These are phyloP conservation scores for Ichneumoninae sp. DNA, from an alignment of 2,888 invertebrate species.

Conservation along the genomic window DNA sequence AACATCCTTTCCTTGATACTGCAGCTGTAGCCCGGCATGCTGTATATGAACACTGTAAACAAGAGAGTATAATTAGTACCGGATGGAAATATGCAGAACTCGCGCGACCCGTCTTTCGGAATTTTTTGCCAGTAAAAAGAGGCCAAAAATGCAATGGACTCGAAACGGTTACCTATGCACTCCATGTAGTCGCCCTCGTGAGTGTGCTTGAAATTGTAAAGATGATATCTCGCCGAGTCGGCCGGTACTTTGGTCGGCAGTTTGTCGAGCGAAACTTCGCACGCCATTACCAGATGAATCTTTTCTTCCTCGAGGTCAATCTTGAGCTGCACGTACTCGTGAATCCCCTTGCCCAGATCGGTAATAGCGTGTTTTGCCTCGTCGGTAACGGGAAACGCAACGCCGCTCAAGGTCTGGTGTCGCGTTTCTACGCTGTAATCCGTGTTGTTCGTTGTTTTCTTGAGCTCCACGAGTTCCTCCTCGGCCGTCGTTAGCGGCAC, in stretches of 20 bases:
- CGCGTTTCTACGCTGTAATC: slow-evolving; percentile 93
- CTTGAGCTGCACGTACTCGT: slow-evolving; percentile 95
- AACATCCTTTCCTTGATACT: slow-evolving; percentile 99
- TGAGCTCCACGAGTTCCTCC: slow-evolving; percentile 92
- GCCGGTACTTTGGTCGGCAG: slow-evolving; percentile 93
- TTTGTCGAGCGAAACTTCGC: slow-evolving; percentile 88
- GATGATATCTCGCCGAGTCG: slow-evolving; percentile 95
- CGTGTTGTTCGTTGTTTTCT: slow-evolving; percentile 88
- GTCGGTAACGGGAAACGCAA: slow-evolving; percentile 95
- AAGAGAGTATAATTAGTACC: slow-evolving; percentile 18
- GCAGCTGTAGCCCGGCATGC: slow-evolving; percentile 98
- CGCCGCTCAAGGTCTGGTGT: slow-evolving; percentile 95
- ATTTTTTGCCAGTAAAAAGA: background rate
- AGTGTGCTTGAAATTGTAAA: slow-evolving; percentile 95
- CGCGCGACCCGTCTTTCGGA: background rate
- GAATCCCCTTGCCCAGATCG: slow-evolving; percentile 90
- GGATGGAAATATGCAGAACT: background rate
- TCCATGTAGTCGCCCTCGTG: slow-evolving; percentile 96
- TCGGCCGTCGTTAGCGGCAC: slow-evolving; percentile 96
- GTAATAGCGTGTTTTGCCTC: slow-evolving; percentile 91
- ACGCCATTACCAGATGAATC: slow-evolving; percentile 92
- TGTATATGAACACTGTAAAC: slow-evolving; percentile 97
- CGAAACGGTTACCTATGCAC: slow-evolving; percentile 89
- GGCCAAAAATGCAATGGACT: slow-evolving; percentile 43
- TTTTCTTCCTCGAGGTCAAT: slow-evolving; percentile 95